Evolutionary conservation across 2,113 vertebrate species (phyloP), one percentile per base, ranked within the genome.

Genomic region (Urocitellus parryii): DNA sequence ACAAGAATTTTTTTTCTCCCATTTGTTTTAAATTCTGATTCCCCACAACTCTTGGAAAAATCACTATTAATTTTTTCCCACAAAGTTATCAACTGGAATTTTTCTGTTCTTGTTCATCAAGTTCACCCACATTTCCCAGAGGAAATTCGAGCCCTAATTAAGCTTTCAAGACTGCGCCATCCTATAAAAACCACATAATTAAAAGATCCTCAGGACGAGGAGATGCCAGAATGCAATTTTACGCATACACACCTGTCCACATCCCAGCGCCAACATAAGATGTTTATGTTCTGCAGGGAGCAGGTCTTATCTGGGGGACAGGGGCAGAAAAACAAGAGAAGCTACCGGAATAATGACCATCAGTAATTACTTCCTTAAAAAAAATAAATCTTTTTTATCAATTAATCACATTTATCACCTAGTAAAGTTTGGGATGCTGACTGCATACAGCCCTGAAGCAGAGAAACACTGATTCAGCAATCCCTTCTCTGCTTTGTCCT

Each of bases 61-160:
- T 58, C 72, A 14, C 0, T 24, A 58, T 58, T 58, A 22, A 8
- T 58, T 0, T 73, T 68, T 12, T 25, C 27, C n/a, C n/a, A 2
- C 17, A 37, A 53, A 12, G 27, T 67, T 4, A 24, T 42, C 58
- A 78, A 39, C 72, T 10, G 5, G 37, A 73, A 53, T 48, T 78
- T 83, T 91, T 58, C 37, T 32, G 72, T 91, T 91, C n/a, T 85
- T 80, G 72, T 42, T 61, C 53, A 84, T 37, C 87, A 74, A 88
- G 58, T 80, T 39, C 65, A 88, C 91, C 70, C 83, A 5, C 73
- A 61, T 32, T 16, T 91, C 94, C 94, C 83, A 20, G 83, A 84
- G 79, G 88, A 95, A 34, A 91, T 80, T 11, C 84, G 84, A 74
- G 88, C 37, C 83, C 73, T 91, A 91, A 96, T 94, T 94, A 97